These are phyloP conservation scores for Amblyjoppa proteus DNA, from an alignment of 2,888 invertebrate genomes.

Conservation along the genomic window DNA sequence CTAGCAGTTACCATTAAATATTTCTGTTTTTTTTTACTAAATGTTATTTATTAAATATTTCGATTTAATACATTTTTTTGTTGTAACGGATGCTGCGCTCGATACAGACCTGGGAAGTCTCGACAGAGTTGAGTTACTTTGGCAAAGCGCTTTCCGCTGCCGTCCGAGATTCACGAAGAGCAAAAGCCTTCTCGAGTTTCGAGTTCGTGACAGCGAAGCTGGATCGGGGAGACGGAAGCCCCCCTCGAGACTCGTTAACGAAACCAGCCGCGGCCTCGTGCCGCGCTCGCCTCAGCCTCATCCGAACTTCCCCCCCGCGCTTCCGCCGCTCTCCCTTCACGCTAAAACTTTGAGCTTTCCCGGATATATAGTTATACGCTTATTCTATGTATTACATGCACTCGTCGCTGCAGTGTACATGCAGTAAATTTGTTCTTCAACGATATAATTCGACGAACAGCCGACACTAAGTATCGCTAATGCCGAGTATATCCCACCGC, in stretches of 20 bases:
- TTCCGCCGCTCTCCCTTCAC: neutral
- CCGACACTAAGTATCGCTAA: conserved; percentile 70
- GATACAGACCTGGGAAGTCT: neutral
- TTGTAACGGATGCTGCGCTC: neutral
- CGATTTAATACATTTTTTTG: neutral
- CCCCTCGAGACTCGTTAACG: conserved; percentile 80
- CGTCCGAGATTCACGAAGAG: conserved; percentile 44
- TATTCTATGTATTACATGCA: neutral
- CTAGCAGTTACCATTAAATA: neutral
- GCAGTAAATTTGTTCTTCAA: conserved; percentile 60
- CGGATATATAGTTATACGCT: conserved; percentile 18
- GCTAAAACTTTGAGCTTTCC: conserved; percentile 38
- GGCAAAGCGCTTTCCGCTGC: conserved; percentile 12
- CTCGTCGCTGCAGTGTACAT: conserved; percentile 42
- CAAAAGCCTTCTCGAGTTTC: conserved; percentile 65
- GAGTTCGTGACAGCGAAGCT: conserved; percentile 61
- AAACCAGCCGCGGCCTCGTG: conserved; percentile 69
- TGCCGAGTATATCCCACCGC: conserved; percentile 58
- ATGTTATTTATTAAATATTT: neutral
- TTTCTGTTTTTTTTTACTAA: neutral
- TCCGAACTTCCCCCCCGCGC: conserved; percentile 26
- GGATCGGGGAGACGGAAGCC: conserved; percentile 60
- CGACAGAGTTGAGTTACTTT: conserved; percentile 3
- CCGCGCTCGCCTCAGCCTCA: conserved; percentile 56
- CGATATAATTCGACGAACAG: conserved; percentile 72